Percentiles rank a stretch among this genome's conserved stretches.
Conservation (phyloP, 1,140 invertebrate species). For the Drosophila pruinosa region DNA sequence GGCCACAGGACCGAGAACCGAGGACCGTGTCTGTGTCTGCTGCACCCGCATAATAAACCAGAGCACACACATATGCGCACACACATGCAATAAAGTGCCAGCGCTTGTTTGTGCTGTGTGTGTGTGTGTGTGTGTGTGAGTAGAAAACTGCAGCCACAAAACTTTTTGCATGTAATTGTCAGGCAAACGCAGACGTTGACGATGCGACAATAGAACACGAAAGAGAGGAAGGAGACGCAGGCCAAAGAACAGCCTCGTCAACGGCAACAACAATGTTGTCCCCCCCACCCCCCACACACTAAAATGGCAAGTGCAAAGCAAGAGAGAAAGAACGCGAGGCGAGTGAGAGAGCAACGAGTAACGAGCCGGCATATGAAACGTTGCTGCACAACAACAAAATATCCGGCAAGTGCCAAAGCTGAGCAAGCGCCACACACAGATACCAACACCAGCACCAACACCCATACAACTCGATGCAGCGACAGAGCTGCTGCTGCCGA, state of each 20-base stretch:
- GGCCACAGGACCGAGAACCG: conserved; percentile 20
- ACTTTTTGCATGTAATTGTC: conserved; percentile 34
- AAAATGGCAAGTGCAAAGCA: conserved; percentile 36
- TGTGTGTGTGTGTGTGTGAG: neutral
- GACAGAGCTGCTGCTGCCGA: conserved; percentile 5
- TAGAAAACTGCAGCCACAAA: conserved; percentile 11
- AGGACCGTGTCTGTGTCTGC: conserved; percentile 6
- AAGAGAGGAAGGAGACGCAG: neutral
- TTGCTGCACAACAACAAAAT: conserved; percentile 64
- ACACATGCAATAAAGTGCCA: conserved; percentile 1
- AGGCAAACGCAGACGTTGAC: conserved; percentile 12
- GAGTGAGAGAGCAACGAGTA: conserved; percentile 1
- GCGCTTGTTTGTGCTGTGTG: neutral
- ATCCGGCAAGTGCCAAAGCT: conserved; percentile 70
- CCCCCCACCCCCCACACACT: neutral
- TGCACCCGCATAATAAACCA: conserved; percentile 73
- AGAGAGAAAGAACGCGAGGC: neutral
- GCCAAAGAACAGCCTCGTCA: conserved; percentile 8
- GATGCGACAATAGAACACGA: conserved; percentile 10
- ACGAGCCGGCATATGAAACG: conserved; percentile 64
- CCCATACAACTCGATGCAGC: conserved; percentile 18
- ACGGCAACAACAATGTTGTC: conserved; percentile 32
- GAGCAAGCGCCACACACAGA: conserved; percentile 75
- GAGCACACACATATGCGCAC: conserved; percentile 20
- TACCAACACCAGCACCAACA: conserved; percentile 30